A percentile compares a stretch with the other conserved stretches of the same genome.
Conservation (phyloP, 64 coral and sea anemone species). For the Montipora efflorescens region DNA sequence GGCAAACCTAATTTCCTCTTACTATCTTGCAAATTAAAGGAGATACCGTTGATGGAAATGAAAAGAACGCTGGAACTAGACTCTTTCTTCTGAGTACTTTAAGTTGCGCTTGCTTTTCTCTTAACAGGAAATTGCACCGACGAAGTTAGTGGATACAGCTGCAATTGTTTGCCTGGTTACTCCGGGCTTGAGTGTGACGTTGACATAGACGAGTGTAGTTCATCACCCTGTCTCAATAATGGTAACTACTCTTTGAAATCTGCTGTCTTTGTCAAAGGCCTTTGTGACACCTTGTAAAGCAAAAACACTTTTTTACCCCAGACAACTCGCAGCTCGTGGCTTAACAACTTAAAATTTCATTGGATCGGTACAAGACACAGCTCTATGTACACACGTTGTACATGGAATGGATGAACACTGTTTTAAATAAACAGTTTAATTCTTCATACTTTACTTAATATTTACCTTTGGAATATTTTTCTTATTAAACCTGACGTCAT, state of each 20-base stretch:
- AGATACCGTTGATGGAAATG: no score
- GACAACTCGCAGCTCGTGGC: background rate
- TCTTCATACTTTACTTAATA: no score
- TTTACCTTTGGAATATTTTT: no score
- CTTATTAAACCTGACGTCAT: no score
- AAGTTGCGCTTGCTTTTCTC: rapidly evolving
- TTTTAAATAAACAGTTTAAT: no score
- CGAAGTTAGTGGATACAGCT: background rate
- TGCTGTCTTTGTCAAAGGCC: background rate
- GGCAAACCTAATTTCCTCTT: no score
- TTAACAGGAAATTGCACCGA: slow-evolving; percentile 16
- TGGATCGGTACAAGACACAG: no score
- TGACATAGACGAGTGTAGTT: slow-evolving; percentile 8
- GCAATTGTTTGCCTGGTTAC: slow-evolving; percentile 17
- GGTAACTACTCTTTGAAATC: background rate
- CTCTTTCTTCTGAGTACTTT: background rate
- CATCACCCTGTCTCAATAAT: background rate
- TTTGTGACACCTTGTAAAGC: background rate
- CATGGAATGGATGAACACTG: no score
- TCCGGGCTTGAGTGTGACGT: background rate
- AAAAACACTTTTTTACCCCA: background rate
- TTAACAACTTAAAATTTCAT: no score
- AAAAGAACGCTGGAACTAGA: no score
- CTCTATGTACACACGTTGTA: no score
- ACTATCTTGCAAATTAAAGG: no score